Conservation (phyloP, 2,797 vertebrate species). For the Cirrhinus mrigala region DNA sequence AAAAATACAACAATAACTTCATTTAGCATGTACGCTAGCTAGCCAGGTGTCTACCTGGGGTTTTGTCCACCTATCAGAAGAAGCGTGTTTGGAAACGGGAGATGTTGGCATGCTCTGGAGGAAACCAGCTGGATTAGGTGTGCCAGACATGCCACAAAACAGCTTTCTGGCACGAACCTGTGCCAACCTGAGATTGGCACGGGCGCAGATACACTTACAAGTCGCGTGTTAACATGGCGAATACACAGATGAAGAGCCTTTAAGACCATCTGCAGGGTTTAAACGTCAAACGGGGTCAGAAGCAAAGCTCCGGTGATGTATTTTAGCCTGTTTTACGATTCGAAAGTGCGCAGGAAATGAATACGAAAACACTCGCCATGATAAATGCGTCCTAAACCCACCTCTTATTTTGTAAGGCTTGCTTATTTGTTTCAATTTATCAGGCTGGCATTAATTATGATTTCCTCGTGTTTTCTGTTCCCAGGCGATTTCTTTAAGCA, state of each 20-base stretch:
- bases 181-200: constrained; percentile 73
- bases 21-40: constrained; percentile 1
- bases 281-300: constrained; percentile 70
- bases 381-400: constrained; percentile 28
- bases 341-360: constrained; percentile 22
- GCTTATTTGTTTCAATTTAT: constrained; percentile 42
- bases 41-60: constrained; percentile 29
- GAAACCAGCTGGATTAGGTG: constrained; percentile 77
- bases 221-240: constrained; percentile 72
- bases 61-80: constrained; percentile 66
- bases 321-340: not conserved
- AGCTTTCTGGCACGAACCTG: constrained; percentile 61
- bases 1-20: not conserved
- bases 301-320: constrained; percentile 63
- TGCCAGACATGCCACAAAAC: constrained; percentile 71
- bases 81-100: constrained; percentile 72
- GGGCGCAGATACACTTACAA: constrained; percentile 64
- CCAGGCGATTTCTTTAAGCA: not conserved
- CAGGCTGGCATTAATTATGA: constrained; percentile 26
- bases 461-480: constrained; percentile 4
- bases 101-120: constrained; percentile 68
- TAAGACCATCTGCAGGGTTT: constrained; percentile 72
- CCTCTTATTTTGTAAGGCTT: constrained; percentile 2
- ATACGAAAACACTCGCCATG: not conserved
- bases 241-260: constrained; percentile 68